Evolutionary conservation across 2,888 invertebrate species (phyloP).

Genomic region (Laspeyria flexula): DNA sequence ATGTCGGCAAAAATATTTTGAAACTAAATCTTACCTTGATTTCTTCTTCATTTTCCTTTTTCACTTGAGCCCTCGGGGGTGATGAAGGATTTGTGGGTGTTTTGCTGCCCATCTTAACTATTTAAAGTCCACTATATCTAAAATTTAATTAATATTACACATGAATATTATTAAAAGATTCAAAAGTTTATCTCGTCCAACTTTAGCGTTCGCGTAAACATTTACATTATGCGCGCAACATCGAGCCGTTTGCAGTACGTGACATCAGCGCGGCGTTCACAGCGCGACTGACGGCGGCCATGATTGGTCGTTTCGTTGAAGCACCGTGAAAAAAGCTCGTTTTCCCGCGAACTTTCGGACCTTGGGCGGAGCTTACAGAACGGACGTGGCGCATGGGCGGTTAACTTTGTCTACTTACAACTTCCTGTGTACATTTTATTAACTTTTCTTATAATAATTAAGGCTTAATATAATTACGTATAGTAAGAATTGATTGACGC

Average conservation of each 20-base stretch:
- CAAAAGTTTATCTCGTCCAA: constrained; percentile 60
- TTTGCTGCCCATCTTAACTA: constrained; percentile 81
- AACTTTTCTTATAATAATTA: background rate
- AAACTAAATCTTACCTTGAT: constrained; percentile 87
- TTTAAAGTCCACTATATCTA: constrained; percentile 45
- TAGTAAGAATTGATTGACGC: too few species aligned
- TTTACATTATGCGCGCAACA: constrained; percentile 46
- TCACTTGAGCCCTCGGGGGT: constrained; percentile 80
- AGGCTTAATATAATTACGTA: too few species aligned
- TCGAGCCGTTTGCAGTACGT: constrained; percentile 35
- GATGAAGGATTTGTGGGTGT: constrained; percentile 70
- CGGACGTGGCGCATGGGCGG: constrained; percentile 57
- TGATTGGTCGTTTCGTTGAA: constrained; percentile 49
- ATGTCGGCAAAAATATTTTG: constrained; percentile 50
- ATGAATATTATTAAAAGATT: constrained; percentile 44
- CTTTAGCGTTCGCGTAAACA: constrained; percentile 74
- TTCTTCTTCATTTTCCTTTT: constrained; percentile 91
- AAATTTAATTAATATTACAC: constrained; percentile 35
- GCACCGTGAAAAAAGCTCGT: constrained; percentile 58
- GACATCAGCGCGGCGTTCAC: constrained; percentile 52
- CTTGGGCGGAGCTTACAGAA: constrained; percentile 70
- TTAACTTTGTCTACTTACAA: constrained; percentile 35
- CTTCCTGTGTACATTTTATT: background rate
- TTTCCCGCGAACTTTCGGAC: constrained; percentile 63
- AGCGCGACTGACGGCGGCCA: constrained; percentile 60